Evolutionary conservation across 2,113 vertebrate species (phyloP).

Genomic region (Oryctolagus cuniculus): mOryCun1.1 NC_091449.1:67189501-67190000

Average conservation of each 20-base stretch:
- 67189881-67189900: conserved; percentile 63
- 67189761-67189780: neutral
- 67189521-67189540: neutral
- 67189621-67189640: neutral
- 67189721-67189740: neutral
- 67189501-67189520: too few relatives aligned
- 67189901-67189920: conserved; percentile 73
- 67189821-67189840: conserved; percentile 10
- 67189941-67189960: conserved; percentile 78
- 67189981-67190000: conserved; percentile 78
- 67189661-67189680: neutral
- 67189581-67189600: neutral
- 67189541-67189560: too few relatives aligned
- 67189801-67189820: neutral
- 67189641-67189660: accelerated
- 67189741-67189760: neutral
- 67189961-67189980: conserved; percentile 56
- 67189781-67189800: neutral
- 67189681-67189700: neutral
- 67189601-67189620: neutral
- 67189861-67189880: conserved; percentile 68
- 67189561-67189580: neutral
- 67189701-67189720: neutral
- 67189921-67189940: conserved; percentile 83
- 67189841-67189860: conserved; percentile 5